Evolutionary conservation across 1,140 invertebrate genomes (phyloP), one percentile per base, ranked within the genome.

Genomic region (Telenomus remus): DNA sequence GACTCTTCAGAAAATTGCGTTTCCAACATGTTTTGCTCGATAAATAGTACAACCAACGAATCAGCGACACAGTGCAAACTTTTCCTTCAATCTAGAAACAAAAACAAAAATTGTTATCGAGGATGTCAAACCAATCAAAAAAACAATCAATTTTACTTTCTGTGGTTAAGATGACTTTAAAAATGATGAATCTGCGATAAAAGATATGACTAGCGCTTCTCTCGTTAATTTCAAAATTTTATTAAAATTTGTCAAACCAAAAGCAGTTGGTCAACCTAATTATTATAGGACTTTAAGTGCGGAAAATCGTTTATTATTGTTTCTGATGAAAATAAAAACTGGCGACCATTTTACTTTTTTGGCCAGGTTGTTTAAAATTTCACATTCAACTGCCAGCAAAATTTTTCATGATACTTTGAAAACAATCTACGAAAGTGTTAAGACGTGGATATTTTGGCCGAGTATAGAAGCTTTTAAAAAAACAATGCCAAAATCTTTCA

Each of bases 401-500:
- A 61, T 56, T 54, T 61, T 70, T 51, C 49, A 44, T 33, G 11
- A 34, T 19, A 53, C 39, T 11, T 50, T 54, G 27, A 34, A 65
- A 19, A 55, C 44, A 12, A 13, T 54, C 6, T 64, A 37, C 19
- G 5, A 46, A 44, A 39, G 37, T 14, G 56, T 19, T 14, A 65
- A 47, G 47, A 55, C 43, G 6, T 65, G 51, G 50, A 10, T 65
- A 1, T 65, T 65, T 55, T 65, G 61, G 61, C 61, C 61, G 10
- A 34, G 16, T n/a, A 47, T 14, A 55, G 61, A 65, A 54, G 51
- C 43, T 4, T 48, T 65, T 1, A 57, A 46, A 44, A 13, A 43
- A 16, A 57, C 47, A 9, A 35, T 65, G 35, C 61, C 61, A 12
- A 19, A 19, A 37, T 12, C 27, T 2, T 65, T 65, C 14, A 65